phyloP scores from a whole-genome alignment of 2,888 invertebrate species.

The Aspidapion aeneum region DNA sequence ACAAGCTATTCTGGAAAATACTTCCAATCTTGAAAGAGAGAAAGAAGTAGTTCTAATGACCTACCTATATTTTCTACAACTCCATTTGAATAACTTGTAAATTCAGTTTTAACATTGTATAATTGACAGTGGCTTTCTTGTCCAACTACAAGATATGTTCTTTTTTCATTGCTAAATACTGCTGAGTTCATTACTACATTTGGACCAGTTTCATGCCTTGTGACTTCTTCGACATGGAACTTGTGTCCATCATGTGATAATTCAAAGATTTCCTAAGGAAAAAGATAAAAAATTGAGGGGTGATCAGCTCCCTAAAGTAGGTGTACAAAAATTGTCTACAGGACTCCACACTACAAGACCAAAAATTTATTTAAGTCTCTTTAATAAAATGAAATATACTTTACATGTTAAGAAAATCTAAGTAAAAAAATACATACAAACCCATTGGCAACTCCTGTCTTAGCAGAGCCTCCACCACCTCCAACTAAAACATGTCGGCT shows the following conservation, averaged over 20 bases:
- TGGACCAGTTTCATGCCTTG: conserved; percentile 83
- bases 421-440: no score
- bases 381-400: no score
- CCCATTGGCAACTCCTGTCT: conserved; percentile 96
- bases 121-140: conserved; percentile 90
- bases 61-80: conserved; percentile 45
- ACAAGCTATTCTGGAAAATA: no score
- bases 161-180: conserved; percentile 66
- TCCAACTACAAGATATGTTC: conserved; percentile 81
- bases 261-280: conserved; percentile 86
- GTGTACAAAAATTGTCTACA: conserved; percentile 6
- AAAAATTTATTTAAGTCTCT: no score
- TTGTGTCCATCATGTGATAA: conserved; percentile 78
- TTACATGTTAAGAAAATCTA: no score
- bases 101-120: conserved; percentile 60
- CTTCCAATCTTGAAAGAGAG: no score
- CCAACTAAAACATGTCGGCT: conserved; percentile 93
- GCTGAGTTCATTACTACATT: conserved; percentile 92
- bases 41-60: no score
- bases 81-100: conserved; percentile 42
- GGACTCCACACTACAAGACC: not conserved
- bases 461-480: conserved; percentile 95
- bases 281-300: conserved; percentile 16
- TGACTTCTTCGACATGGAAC: conserved; percentile 84
- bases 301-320: not conserved